These are phyloP conservation scores for Amazona ochrocephala DNA, from an alignment of 2,797 vertebrate species.

Conservation along the genomic window DNA sequence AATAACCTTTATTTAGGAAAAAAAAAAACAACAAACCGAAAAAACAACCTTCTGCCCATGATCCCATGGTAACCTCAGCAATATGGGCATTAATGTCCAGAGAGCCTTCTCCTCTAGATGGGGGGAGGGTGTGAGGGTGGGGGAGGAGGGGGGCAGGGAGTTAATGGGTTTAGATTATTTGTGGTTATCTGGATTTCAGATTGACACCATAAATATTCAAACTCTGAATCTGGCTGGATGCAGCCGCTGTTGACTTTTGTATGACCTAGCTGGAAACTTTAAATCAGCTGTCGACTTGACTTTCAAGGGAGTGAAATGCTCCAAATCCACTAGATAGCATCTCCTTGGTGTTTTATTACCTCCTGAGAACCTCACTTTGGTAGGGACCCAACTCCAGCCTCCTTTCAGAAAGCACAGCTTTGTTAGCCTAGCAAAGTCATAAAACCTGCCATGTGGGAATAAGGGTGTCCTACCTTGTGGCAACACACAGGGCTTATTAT, in stretches of 20 bases:
- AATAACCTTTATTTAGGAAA: not conserved
- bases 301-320: slow-evolving; percentile 76
- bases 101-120: slow-evolving; percentile 61
- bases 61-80: slow-evolving; percentile 44
- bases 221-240: slow-evolving; percentile 76
- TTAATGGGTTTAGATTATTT: slow-evolving; percentile 79
- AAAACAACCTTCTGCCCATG: not conserved
- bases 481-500: slow-evolving; percentile 46
- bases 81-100: slow-evolving; percentile 58
- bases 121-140: not conserved
- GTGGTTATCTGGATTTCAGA: slow-evolving; percentile 82
- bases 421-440: slow-evolving; percentile 64
- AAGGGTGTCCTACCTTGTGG: slow-evolving; percentile 42
- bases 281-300: slow-evolving; percentile 79
- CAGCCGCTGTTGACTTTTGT: slow-evolving; percentile 76
- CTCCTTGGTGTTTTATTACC: slow-evolving; percentile 75
- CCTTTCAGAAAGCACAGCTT: slow-evolving; percentile 43
- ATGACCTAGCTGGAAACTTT: slow-evolving; percentile 80
- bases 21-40: not conserved
- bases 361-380: slow-evolving; percentile 69
- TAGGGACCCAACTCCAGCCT: slow-evolving; percentile 51
- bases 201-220: slow-evolving; percentile 82
- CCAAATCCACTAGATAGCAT: slow-evolving; percentile 75
- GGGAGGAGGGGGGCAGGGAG: slow-evolving; percentile 17
- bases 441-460: slow-evolving; percentile 49